Base-by-base conservation (phyloP, 1,140 invertebrate species). In the Plutomurus gul region DNA sequence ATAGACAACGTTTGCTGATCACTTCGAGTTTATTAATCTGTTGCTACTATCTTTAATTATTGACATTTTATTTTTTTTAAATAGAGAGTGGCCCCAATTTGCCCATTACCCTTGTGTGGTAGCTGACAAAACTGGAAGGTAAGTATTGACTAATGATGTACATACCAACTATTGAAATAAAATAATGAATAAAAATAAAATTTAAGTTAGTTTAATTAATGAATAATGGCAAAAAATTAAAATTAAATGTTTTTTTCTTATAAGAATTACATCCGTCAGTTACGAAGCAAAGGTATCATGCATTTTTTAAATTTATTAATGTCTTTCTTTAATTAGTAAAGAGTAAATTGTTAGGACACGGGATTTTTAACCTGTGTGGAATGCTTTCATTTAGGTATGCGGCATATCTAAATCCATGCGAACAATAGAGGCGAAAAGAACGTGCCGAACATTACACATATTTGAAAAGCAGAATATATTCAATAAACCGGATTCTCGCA, bases 271-370 rank as follows among this genome's bases (percentile, higher is more conserved):
- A 20, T 74, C 72, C 16, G 43, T 74, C 25, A 30, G 40, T n/a
- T 49, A 74, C 22, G 72, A 74, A 74, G 72, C 72, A 4, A 74
- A 74, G 33, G 40, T n/a, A n/a, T n/a, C n/a, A n/a, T n/a, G n/a
- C n/a, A n/a, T n/a, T n/a, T n/a, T n/a, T n/a, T n/a, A n/a, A n/a
- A n/a, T n/a, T n/a, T n/a, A n/a, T n/a, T n/a, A n/a, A n/a, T n/a
- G n/a, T n/a, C n/a, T n/a, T n/a, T n/a, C n/a, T n/a, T n/a, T n/a
- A n/a, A n/a, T n/a, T n/a, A n/a, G n/a, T n/a, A n/a, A n/a, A n/a
- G n/a, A n/a, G n/a, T n/a, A n/a, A n/a, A n/a, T n/a, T n/a, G n/a
- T n/a, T n/a, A n/a, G n/a, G n/a, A n/a, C n/a, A n/a, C n/a, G n/a
- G n/a, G n/a, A n/a, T n/a, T n/a, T n/a, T n/a, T n/a, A n/a, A n/a